Evolutionary conservation across 2,113 vertebrate genomes (phyloP).

Genomic region (Taxidea taxus): DNA sequence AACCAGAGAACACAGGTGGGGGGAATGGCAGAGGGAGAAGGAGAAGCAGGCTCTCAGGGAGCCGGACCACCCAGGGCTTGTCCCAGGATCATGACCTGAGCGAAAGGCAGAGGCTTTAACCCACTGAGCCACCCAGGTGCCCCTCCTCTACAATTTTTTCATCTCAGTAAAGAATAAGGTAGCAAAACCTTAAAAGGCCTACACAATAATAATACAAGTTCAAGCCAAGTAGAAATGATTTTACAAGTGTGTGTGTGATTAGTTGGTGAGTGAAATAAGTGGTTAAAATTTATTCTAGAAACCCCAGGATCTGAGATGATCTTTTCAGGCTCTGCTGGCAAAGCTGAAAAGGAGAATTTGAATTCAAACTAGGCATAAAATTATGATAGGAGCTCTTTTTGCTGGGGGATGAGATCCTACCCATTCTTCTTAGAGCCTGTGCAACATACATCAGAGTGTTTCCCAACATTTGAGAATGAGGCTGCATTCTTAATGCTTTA

Average conservation of each 20-base stretch:
- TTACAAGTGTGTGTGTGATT: neutral
- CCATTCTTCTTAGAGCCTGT: neutral
- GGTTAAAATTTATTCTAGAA: constrained; percentile 20
- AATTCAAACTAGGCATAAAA: neutral
- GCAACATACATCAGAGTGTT: neutral
- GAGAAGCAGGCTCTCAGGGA: too few relatives aligned
- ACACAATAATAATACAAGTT: neutral
- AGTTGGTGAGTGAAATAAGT: neutral
- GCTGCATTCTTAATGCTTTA: neutral
- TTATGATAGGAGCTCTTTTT: neutral
- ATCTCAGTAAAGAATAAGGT: neutral
- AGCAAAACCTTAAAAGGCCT: neutral
- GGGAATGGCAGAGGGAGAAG: too few relatives aligned
- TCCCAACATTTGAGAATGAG: neutral
- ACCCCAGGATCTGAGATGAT: neutral
- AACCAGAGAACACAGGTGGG: too few relatives aligned
- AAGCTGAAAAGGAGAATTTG: neutral
- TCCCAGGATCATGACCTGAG: neutral
- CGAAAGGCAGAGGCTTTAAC: too few relatives aligned
- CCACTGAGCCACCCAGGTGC: neutral
- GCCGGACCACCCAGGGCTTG: too few relatives aligned
- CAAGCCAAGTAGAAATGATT: constrained; percentile 12
- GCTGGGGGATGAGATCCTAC: neutral
- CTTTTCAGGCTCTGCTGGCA: neutral
- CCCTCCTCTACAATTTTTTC: neutral